Evolutionary conservation across 2,113 vertebrate species (phyloP).

Genomic region (Junco hyemalis): DNA sequence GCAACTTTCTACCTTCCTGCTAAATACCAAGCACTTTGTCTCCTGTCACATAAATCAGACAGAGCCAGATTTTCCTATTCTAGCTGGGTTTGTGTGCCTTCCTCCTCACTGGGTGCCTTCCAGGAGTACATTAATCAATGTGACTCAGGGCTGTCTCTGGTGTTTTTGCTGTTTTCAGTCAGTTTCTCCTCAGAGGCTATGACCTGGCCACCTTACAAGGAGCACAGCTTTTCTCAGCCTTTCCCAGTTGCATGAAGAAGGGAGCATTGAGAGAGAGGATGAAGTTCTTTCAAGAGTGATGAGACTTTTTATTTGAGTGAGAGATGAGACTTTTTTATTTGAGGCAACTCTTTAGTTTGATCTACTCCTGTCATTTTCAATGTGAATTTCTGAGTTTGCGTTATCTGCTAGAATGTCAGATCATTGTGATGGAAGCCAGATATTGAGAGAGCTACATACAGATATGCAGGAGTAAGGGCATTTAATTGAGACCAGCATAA

Average conservation of each 20-base stretch:
- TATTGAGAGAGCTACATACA: background rate
- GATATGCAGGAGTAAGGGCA: background rate
- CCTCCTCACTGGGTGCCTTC: conserved; percentile 39
- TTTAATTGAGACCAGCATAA: conserved; percentile 53
- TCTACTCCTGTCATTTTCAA: background rate
- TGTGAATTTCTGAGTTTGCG: background rate
- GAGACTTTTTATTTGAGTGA: background rate
- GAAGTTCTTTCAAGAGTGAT: background rate
- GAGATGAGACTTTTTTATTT: background rate
- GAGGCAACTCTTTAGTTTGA: background rate
- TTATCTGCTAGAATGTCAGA: conserved; percentile 12
- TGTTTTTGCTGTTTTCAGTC: conserved; percentile 28
- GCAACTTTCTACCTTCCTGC: conserved; percentile 41
- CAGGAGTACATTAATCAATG: conserved; percentile 60
- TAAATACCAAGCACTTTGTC: conserved; percentile 57
- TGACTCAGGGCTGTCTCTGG: background rate
- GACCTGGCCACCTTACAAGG: background rate
- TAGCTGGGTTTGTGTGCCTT: conserved; percentile 56
- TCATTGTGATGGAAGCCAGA: background rate
- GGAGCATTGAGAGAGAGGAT: background rate
- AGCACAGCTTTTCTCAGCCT: background rate
- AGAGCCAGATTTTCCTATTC: conserved; percentile 53
- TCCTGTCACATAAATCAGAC: conserved; percentile 50
- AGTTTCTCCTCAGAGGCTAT: conserved; percentile 9
- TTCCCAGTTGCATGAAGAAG: background rate